phyloP scores from a whole-genome alignment of 2,113 vertebrate genomes.

The Speoplatyrhinus poulsoni region DNA sequence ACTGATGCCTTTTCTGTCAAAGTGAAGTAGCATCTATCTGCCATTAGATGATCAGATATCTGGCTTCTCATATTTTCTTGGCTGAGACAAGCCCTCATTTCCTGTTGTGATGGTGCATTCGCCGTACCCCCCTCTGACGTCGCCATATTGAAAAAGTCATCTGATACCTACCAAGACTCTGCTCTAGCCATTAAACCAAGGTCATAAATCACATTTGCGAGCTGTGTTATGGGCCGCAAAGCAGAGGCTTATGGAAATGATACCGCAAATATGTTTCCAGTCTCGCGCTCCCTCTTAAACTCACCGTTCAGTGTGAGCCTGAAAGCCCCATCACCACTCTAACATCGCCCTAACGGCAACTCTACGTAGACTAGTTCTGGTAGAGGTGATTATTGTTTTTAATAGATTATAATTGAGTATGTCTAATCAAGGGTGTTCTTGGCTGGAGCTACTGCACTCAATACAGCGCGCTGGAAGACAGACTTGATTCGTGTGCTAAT shows the following conservation, averaged over 20 bases:
- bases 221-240: slow-evolving; percentile 66
- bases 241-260: slow-evolving; percentile 75
- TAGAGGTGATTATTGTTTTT: slow-evolving; percentile 72
- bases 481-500: slow-evolving; percentile 67
- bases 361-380: slow-evolving; percentile 59
- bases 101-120: slow-evolving; percentile 76
- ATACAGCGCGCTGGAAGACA: slow-evolving; percentile 30
- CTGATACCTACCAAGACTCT: slow-evolving; percentile 75
- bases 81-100: slow-evolving; percentile 76
- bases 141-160: slow-evolving; percentile 80
- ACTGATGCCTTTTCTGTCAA: slow-evolving; percentile 78
- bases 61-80: slow-evolving; percentile 75
- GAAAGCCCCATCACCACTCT: slow-evolving; percentile 60
- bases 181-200: slow-evolving; percentile 80
- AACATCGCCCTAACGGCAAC: slow-evolving; percentile 57
- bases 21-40: slow-evolving; percentile 79
- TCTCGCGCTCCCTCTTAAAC: slow-evolving; percentile 47
- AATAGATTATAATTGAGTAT: slow-evolving; percentile 65
- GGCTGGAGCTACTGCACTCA: slow-evolving; percentile 53
- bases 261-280: slow-evolving; percentile 74
- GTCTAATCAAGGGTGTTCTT: slow-evolving; percentile 43
- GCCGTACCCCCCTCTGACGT: slow-evolving; percentile 66
- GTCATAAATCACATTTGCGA: slow-evolving; percentile 81
- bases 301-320: slow-evolving; percentile 49
- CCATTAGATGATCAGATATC: slow-evolving; percentile 81